Percentiles rank a stretch among this genome's conserved stretches.
Conservation (phyloP, 2,888 invertebrate genomes). For the Anorthoa munda region DNA sequence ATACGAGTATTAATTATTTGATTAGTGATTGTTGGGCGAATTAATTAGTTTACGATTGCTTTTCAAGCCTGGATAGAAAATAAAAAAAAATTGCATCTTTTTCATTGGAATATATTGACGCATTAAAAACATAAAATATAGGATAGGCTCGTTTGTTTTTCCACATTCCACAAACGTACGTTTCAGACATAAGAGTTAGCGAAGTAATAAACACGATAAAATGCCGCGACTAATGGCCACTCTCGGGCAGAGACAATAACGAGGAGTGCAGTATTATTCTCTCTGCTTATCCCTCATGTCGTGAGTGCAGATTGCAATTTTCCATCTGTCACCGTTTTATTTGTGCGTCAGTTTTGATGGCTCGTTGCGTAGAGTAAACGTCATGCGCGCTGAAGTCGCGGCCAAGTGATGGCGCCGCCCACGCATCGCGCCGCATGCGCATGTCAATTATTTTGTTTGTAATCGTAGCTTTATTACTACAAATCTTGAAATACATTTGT, state of each 20-base stretch:
- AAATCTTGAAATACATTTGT: background rate
- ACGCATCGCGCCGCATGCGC: slow-evolving; percentile 61
- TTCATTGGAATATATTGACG: slow-evolving; percentile 41
- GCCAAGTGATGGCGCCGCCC: slow-evolving; percentile 71
- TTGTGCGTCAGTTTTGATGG: slow-evolving; percentile 77
- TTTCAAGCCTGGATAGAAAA: background rate
- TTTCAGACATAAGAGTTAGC: slow-evolving; percentile 56
- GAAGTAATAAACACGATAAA: slow-evolving; percentile 59
- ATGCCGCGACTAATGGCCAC: slow-evolving; percentile 60
- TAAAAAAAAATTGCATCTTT: slow-evolving; percentile 22
- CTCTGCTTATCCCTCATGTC: slow-evolving; percentile 64
- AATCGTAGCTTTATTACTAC: slow-evolving; percentile 39
- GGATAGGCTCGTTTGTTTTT: slow-evolving; percentile 47
- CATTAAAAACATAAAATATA: slow-evolving; percentile 28
- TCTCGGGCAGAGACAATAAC: slow-evolving; percentile 56
- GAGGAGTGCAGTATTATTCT: slow-evolving; percentile 59
- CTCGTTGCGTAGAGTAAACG: slow-evolving; percentile 73
- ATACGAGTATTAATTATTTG: slow-evolving; percentile 47
- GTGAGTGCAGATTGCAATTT: slow-evolving; percentile 71
- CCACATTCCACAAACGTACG: slow-evolving; percentile 51
- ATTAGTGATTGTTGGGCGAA: slow-evolving; percentile 40
- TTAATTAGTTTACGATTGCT: slow-evolving; percentile 35
- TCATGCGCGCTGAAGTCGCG: slow-evolving; percentile 59
- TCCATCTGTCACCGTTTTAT: slow-evolving; percentile 74
- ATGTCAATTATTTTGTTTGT: slow-evolving; percentile 53